A percentile compares a stretch with the other conserved stretches of the same genome.
Conservation (phyloP, 2,113 vertebrate species). For the Cnemophilus loriae region DNA sequence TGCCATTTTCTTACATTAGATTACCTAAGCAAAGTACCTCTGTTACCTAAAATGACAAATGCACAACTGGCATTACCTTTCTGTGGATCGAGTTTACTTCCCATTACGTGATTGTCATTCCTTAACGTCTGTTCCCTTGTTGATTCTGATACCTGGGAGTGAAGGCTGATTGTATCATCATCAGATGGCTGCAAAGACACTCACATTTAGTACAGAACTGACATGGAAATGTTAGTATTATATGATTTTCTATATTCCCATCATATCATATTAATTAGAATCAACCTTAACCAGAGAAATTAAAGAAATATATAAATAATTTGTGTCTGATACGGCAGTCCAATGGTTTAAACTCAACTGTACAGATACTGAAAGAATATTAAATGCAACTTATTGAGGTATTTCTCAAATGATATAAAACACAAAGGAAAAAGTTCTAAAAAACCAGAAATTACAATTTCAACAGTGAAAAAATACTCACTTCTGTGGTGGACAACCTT, state of each 20-base stretch:
- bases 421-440: background rate
- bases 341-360: background rate
- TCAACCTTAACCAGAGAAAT: background rate
- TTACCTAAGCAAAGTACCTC: background rate
- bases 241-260: background rate
- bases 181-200: slow-evolving; percentile 86
- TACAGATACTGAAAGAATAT: background rate
- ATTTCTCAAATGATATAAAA: background rate
- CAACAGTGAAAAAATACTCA: slow-evolving; percentile 61
- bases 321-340: background rate
- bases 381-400: background rate
- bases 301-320: background rate
- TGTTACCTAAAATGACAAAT: background rate
- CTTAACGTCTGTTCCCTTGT: slow-evolving; percentile 77
- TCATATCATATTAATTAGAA: background rate
- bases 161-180: slow-evolving; percentile 95
- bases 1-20: background rate
- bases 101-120: slow-evolving; percentile 80
- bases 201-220: background rate
- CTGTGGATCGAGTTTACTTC: slow-evolving; percentile 86
- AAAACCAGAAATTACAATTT: background rate
- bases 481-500: slow-evolving; percentile 94
- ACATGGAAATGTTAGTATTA: background rate
- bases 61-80: slow-evolving; percentile 79
- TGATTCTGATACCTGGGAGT: slow-evolving; percentile 96